Base-by-base conservation (phyloP, 2,888 invertebrate genomes). In the Scaptomyza polygonia region DNA sequence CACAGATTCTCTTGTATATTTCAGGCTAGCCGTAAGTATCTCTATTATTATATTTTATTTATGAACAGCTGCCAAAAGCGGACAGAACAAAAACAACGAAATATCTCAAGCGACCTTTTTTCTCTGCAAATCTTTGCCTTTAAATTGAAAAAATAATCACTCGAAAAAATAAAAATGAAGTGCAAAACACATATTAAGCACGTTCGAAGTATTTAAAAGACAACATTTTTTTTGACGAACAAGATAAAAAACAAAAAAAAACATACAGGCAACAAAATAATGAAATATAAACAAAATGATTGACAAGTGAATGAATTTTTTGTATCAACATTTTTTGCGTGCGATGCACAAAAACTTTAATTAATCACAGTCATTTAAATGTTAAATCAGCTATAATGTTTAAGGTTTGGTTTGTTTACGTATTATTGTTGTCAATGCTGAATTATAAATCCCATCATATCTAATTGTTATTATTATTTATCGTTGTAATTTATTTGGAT, bases 171-270 rank as follows among this genome's bases (percentile, higher is more conserved):
- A 53, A 36, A 51, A 72, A 57, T 58, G 14, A 73, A 67, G 62
- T 76, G 66, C 61, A 70, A 74, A 73, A 70, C 53, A 75, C 54
- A 70, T 49, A 70, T 70, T 79, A 62, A 76, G 80, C 76, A 76
- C 79, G 76, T 76, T 79, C 63, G 53, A 70, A 63, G 59, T 62
- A 51, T 54, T 79, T 39, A 42, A 62, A 55, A 68, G 36, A 64
- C 52, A 67, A 69, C 65, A 69, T 61, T 67, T 72, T 54, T 43
- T 53, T 53, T 40, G 44, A 27, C 44, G 25, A 36, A 55, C 48
- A 56, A 39, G 39, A 36, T 36, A 39, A 9, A 67, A 58, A 44
- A 48, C 34, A 21, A 39, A 9, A 67, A 58, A 44, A 48, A 40
- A 21, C 27, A 32, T 30, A 54, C 36, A 45, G 56, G 32, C 25